Evolutionary conservation across 2,113 vertebrate species (phyloP).

Genomic region (Edolisoma coerulescens): DNA sequence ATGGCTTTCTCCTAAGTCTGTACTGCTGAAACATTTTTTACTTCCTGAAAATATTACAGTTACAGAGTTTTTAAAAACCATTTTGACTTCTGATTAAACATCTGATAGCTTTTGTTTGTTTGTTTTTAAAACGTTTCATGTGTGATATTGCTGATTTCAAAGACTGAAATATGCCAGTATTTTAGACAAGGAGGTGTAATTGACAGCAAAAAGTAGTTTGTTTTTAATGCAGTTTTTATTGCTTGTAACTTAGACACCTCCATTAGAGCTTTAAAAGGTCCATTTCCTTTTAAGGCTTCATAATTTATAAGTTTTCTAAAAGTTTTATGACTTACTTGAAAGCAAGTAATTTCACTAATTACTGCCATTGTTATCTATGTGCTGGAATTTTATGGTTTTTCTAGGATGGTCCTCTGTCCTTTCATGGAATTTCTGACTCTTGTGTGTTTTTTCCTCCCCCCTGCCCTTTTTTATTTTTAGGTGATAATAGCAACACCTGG

Average conservation of each 20-base stretch:
- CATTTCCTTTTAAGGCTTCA: background rate
- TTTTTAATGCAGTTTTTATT: background rate
- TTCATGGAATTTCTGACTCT: background rate
- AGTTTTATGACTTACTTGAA: background rate
- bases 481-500: constrained; percentile 94
- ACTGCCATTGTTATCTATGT: background rate
- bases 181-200: background rate
- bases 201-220: background rate
- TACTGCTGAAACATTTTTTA: background rate
- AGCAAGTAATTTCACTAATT: background rate
- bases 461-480: constrained; percentile 54
- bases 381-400: background rate
- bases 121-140: background rate
- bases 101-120: background rate
- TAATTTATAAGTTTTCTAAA: background rate
- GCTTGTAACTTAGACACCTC: background rate
- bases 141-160: background rate
- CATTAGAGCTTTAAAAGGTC: background rate
- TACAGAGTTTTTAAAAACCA: background rate
- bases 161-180: background rate
- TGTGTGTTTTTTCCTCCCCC: background rate
- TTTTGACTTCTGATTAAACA: background rate
- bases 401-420: background rate
- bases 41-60: background rate
- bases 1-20: background rate